These are phyloP conservation scores for Tokudaia muenninki DNA, from an alignment of 2,797 vertebrate genomes.

Conservation along the genomic window DNA sequence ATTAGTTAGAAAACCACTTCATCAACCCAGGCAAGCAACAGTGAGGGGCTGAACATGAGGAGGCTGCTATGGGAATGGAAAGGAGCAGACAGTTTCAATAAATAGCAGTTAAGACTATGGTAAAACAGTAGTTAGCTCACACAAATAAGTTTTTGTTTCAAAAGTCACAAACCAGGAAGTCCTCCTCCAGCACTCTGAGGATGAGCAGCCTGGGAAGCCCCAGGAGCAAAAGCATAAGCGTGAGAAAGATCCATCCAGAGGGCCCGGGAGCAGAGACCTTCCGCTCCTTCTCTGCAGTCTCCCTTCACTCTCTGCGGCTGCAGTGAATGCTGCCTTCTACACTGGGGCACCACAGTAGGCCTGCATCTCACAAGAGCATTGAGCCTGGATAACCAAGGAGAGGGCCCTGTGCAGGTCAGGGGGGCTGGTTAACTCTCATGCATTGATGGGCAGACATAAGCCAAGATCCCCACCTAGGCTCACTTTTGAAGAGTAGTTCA, in stretches of 20 bases:
- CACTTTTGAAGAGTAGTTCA: no score
- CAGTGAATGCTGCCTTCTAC: neutral
- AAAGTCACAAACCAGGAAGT: conserved; percentile 27
- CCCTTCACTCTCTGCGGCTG: neutral
- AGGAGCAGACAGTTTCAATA: neutral
- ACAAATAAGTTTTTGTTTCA: neutral
- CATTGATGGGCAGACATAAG: neutral
- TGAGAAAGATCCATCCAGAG: neutral
- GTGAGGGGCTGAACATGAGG: neutral
- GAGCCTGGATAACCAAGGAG: neutral
- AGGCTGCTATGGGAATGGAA: neutral
- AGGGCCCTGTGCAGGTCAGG: neutral
- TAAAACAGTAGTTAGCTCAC: neutral
- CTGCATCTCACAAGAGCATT: neutral
- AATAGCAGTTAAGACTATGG: neutral
- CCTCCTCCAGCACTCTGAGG: neutral
- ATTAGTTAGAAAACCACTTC: neutral
- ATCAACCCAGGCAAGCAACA: neutral
- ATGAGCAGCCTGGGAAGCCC: neutral
- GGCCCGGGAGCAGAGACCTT: neutral
- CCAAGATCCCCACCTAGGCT: neutral
- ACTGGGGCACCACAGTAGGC: neutral
- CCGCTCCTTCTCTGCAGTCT: neutral
- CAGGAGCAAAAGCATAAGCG: neutral
- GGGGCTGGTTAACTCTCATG: neutral